A percentile compares a stretch with the other conserved stretches of the same genome.
Evolutionary conservation across 2,113 vertebrate genomes (phyloP).

Genomic region (Heloderma charlesbogerti): DNA sequence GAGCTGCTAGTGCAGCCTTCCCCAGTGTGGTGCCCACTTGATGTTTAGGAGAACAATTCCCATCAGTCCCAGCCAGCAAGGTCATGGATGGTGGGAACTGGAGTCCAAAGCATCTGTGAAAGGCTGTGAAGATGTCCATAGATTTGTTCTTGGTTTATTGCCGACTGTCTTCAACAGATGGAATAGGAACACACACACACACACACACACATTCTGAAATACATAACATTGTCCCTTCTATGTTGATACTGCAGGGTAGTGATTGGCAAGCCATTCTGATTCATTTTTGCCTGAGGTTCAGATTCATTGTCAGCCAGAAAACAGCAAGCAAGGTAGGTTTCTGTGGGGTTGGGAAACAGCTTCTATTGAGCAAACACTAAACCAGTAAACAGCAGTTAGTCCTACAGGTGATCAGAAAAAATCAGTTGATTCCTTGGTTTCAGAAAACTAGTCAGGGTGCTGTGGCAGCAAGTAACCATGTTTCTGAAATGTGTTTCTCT

Average conservation of each 20-base stretch:
- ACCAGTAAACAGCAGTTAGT: background rate
- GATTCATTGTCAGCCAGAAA: slow-evolving; percentile 18
- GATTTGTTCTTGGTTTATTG: background rate
- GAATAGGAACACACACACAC: background rate
- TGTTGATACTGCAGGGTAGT: background rate
- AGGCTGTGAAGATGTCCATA: background rate
- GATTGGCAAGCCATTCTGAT: background rate
- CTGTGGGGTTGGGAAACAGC: slow-evolving; percentile 5
- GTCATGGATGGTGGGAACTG: background rate
- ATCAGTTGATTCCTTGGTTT: slow-evolving; percentile 46
- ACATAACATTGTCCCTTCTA: background rate
- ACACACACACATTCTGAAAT: background rate
- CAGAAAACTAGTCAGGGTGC: slow-evolving; percentile 46
- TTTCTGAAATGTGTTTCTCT: slow-evolving; percentile 45
- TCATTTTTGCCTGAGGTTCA: slow-evolving; percentile 6
- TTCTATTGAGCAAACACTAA: background rate
- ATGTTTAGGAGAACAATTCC: background rate
- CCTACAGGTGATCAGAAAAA: background rate
- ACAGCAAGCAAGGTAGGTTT: slow-evolving; percentile 36
- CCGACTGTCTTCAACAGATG: background rate
- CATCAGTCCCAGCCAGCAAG: background rate
- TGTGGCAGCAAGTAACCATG: fast-evolving
- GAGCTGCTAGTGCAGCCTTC: background rate
- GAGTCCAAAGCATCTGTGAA: background rate
- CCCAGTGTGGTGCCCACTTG: background rate